Conservation (phyloP, 2,113 vertebrate genomes). For the Syrmaticus mikado region DNA sequence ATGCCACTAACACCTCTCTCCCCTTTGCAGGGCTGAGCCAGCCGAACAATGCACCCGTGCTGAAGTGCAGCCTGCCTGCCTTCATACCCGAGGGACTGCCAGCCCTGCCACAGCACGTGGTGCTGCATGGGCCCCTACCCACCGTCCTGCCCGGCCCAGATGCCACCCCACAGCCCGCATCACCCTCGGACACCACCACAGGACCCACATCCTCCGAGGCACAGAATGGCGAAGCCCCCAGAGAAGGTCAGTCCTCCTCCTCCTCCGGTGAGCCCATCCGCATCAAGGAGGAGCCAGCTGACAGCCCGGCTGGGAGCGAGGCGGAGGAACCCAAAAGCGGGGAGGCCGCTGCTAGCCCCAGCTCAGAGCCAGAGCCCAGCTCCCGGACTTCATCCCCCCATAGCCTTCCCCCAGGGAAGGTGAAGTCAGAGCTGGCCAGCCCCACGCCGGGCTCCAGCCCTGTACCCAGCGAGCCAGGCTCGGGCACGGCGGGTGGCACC, state of each 20-base stretch:
- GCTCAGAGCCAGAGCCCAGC: constrained; percentile 40
- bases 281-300: constrained; percentile 83
- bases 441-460: constrained; percentile 93
- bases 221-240: constrained; percentile 78
- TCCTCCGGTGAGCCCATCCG: neutral
- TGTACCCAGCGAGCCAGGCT: constrained; percentile 79
- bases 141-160: constrained; percentile 44
- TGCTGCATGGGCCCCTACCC: constrained; percentile 81
- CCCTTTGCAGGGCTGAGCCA: constrained; percentile 78
- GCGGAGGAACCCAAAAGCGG: constrained; percentile 23
- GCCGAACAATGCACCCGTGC: constrained; percentile 77
- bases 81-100: constrained; percentile 85
- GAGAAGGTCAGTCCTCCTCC: constrained; percentile 61
- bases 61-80: constrained; percentile 85
- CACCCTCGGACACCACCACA: constrained; percentile 54
- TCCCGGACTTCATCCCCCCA: constrained; percentile 80
- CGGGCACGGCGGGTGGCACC: constrained; percentile 79
- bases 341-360: neutral
- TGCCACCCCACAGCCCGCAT: constrained; percentile 44
- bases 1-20: neutral
- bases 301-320: constrained; percentile 73
- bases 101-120: constrained; percentile 85
- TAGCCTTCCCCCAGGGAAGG: constrained; percentile 76
- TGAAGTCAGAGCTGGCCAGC: constrained; percentile 90
- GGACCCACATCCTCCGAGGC: constrained; percentile 35